These are phyloP conservation scores for Drosophila paramelanica DNA, from an alignment of 2,888 invertebrate species.

Conservation along the genomic window DNA sequence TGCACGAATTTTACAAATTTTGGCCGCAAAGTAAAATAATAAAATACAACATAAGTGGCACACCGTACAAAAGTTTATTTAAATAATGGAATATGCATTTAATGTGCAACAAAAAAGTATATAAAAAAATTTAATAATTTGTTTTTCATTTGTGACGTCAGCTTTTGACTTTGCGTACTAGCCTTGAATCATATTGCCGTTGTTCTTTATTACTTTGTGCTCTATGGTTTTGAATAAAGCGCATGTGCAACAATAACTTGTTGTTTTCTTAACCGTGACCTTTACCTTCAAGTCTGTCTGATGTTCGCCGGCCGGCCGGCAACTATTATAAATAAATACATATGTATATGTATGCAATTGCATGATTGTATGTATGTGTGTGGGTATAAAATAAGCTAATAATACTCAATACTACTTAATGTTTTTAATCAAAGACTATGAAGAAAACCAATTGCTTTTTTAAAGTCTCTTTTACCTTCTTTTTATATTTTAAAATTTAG, in stretches of 20 bases:
- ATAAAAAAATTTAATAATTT: background rate
- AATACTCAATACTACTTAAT: no score
- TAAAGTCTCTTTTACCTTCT: no score
- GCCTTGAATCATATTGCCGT: no score
- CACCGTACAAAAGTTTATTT: no score
- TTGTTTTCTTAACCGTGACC: background rate
- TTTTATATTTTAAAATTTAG: background rate
- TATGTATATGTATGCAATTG: background rate
- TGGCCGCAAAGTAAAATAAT: background rate
- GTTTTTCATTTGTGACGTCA: conserved; percentile 5
- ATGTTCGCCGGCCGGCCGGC: conserved; percentile 17
- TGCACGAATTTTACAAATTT: background rate
- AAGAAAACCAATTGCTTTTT: no score
- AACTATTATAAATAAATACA: background rate
- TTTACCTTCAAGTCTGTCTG: background rate
- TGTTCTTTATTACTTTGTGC: background rate
- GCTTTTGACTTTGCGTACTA: background rate
- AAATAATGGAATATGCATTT: background rate
- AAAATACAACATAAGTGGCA: background rate
- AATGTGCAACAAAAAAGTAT: background rate
- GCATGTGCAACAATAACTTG: background rate
- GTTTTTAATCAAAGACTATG: no score
- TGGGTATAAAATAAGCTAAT: no score
- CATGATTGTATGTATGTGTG: no score
- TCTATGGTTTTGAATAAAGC: background rate